phyloP scores from a whole-genome alignment of 2,888 invertebrate species.

The Eristalinus sepulchralis region DNA sequence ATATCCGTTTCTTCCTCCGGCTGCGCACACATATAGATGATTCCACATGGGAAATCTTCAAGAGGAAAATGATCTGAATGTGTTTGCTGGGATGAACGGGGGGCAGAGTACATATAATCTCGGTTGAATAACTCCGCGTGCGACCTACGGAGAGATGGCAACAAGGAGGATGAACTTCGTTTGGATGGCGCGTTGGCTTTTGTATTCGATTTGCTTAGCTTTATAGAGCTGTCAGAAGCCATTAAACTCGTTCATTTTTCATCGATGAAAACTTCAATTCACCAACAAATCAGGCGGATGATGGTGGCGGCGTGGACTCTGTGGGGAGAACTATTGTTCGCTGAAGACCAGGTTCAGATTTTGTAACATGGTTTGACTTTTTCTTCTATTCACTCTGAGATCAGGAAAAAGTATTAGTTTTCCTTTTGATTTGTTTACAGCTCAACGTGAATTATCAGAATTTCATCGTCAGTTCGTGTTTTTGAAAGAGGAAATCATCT shows the following conservation, averaged over 20 bases:
- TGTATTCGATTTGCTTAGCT: slow-evolving; percentile 66
- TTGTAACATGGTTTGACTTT: not conserved
- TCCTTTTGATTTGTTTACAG: not conserved
- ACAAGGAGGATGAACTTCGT: slow-evolving; percentile 30
- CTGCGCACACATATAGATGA: not conserved
- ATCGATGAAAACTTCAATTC: slow-evolving; percentile 67
- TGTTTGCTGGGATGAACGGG: not conserved
- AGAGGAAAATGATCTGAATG: not conserved
- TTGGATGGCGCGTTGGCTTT: slow-evolving; percentile 50
- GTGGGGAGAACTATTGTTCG: not conserved
- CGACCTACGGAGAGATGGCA: not conserved
- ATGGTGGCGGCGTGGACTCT: not conserved
- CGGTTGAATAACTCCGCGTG: slow-evolving; percentile 44
- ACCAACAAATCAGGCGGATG: slow-evolving; percentile 19
- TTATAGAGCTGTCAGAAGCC: slow-evolving; percentile 67
- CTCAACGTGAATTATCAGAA: not conserved
- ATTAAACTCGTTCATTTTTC: slow-evolving; percentile 67
- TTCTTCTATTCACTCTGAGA: not conserved
- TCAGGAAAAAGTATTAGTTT: not conserved
- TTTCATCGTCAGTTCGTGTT: not conserved
- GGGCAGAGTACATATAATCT: slow-evolving; percentile 40
- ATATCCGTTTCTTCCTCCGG: not conserved
- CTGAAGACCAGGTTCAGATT: not conserved
- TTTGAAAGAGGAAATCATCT: not conserved
- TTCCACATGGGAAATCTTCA: slow-evolving; percentile 47